phyloP scores from a whole-genome alignment of 2,888 invertebrate species.

The Cynaeus angustus region DNA sequence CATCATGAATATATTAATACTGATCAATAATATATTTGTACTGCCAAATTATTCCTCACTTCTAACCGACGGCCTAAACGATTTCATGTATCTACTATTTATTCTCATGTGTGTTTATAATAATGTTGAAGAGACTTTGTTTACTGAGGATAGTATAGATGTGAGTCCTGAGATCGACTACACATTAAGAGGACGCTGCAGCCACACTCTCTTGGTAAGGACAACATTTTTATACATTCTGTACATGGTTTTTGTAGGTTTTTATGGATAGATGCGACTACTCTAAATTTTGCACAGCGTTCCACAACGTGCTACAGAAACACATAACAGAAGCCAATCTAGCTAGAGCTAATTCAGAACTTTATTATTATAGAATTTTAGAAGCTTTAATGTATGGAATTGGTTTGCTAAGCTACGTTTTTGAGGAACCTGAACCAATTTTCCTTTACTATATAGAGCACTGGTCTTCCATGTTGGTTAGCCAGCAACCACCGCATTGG shows the following conservation, averaged over 20 bases:
- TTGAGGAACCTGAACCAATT: conserved; percentile 46
- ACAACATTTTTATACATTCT: not conserved
- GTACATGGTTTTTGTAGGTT: conserved; percentile 39
- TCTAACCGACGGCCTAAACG: conserved; percentile 55
- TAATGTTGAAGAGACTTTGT: conserved; percentile 53
- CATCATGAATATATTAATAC: conserved; percentile 51
- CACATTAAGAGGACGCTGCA: conserved; percentile 48
- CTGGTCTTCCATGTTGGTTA: conserved; percentile 53
- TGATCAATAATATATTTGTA: conserved; percentile 55
- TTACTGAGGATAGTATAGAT: conserved; percentile 51
- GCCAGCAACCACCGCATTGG: conserved; percentile 43
- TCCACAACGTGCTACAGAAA: conserved; percentile 54
- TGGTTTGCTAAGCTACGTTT: conserved; percentile 50
- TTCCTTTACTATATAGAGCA: conserved; percentile 52
- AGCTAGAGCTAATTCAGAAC: conserved; percentile 41
- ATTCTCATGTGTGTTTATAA: conserved; percentile 56
- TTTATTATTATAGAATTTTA: conserved; percentile 52
- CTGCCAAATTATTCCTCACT: conserved; percentile 53
- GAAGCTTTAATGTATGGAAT: conserved; percentile 58
- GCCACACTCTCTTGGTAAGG: conserved; percentile 54
- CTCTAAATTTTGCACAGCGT: conserved; percentile 50
- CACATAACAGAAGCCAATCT: conserved; percentile 51
- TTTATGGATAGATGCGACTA: conserved; percentile 48
- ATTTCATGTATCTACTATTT: conserved; percentile 56
- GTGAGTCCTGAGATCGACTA: conserved; percentile 37